Conservation (phyloP, 2,113 vertebrate species). For the Perccottus glenii region DNA sequence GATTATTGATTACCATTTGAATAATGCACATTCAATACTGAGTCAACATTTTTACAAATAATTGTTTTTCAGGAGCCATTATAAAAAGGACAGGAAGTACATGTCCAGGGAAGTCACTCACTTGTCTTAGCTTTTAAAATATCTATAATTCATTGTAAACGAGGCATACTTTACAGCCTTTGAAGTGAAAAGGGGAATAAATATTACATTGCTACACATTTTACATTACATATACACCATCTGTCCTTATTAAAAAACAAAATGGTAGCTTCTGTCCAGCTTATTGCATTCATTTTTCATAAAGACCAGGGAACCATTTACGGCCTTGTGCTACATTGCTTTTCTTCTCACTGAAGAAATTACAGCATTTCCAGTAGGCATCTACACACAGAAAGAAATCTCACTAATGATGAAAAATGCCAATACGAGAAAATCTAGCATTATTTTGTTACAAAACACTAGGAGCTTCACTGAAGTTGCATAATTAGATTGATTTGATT, state of each 20-base stretch:
- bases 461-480: slow-evolving; percentile 12
- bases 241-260: slow-evolving; percentile 35
- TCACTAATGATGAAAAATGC: slow-evolving; percentile 49
- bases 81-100: slow-evolving; percentile 2
- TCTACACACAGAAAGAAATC: slow-evolving; percentile 23
- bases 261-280: slow-evolving; percentile 23
- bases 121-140: slow-evolving; percentile 62
- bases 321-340: slow-evolving; percentile 16
- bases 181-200: slow-evolving; percentile 43
- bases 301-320: slow-evolving; percentile 23
- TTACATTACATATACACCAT: slow-evolving; percentile 28
- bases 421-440: slow-evolving; percentile 8
- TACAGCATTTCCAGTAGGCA: slow-evolving; percentile 25
- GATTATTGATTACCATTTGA: no score
- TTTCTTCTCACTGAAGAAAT: slow-evolving; percentile 26
- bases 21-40: no score
- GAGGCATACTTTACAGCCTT: slow-evolving; percentile 49
- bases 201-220: slow-evolving; percentile 57
- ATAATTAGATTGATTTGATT: slow-evolving; percentile 30
- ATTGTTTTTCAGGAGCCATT: no score
- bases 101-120: slow-evolving; percentile 10
- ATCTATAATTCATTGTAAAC: slow-evolving; percentile 65
- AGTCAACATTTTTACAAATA: no score
- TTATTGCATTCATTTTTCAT: slow-evolving; percentile 58
- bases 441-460: slow-evolving; percentile 8